These are phyloP conservation scores for Schizopygopsis pylzovi DNA, from an alignment of 2,797 vertebrate species.

Conservation along the genomic window DNA sequence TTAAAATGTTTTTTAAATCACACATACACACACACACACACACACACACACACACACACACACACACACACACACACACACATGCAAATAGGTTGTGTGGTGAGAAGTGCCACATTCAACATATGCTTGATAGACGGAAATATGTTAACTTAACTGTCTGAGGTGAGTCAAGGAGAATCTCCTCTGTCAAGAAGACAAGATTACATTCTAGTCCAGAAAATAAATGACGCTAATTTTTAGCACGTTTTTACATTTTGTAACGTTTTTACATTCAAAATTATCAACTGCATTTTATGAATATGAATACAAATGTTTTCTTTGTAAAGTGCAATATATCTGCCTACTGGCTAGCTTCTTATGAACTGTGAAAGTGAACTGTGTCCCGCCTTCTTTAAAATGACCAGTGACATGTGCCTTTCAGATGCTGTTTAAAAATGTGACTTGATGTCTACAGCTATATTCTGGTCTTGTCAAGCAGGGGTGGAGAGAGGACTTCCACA, in stretches of 20 bases:
- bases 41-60: background rate
- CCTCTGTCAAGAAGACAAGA: constrained; percentile 12
- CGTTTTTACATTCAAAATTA: background rate
- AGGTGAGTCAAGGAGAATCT: constrained; percentile 53
- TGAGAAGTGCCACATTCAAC: constrained; percentile 44
- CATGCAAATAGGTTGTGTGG: background rate
- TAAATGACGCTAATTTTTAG: background rate
- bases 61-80: too few relatives aligned
- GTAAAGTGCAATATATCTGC: background rate
- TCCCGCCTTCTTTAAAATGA: constrained; percentile 5
- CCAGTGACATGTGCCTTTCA: constrained; percentile 48
- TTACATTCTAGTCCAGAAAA: background rate
- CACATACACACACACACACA: background rate
- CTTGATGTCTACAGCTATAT: constrained; percentile 60
- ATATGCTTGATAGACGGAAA: constrained; percentile 42
- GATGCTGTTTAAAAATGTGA: constrained; percentile 68
- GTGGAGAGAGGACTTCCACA: constrained; percentile 67
- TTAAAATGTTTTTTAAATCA: background rate
- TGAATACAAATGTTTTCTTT: background rate
- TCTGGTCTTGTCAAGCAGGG: constrained; percentile 58
- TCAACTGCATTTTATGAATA: background rate
- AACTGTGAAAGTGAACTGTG: constrained; percentile 24
- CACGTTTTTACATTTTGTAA: too few relatives aligned
- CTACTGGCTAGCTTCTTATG: constrained; percentile 4
- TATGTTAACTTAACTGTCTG: constrained; percentile 54